Evolutionary conservation across 2,888 invertebrate species (phyloP), one percentile per base, ranked within the genome.

Genomic region (Eilema griseolum): DNA sequence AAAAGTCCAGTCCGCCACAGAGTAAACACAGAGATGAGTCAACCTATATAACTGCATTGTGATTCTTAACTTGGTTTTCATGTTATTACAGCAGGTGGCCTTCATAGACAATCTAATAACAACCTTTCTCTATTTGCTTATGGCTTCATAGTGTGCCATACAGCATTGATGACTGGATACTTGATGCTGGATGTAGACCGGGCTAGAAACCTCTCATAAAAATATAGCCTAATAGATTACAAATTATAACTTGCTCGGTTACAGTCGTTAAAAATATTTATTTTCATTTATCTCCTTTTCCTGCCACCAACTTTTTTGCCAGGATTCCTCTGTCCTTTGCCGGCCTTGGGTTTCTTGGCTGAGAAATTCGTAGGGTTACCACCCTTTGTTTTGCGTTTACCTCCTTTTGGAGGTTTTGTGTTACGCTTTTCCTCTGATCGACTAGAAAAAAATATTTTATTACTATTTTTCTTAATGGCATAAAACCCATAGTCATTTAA

Each of bases 271-370:
- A 72, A 71, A 86, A n/a, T 10, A 28, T 20, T n/a, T 3, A n/a
- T 10, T 61, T 31, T 3, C 2, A 62, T 24, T 73, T 90, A 97
- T 93, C 97, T 96, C 88, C 97, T 96, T 88, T 97, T 97, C 75
- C 97, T 96, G 3, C 97, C 97, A n/a, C 95, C 95, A 81, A 86
- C 87, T 82, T 96, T 96, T 86, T 96, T 97, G 77, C 95, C 96
- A 0, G 96, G 96, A 86, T 97, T 96, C 75, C 97, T 94, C 81
- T 97, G 96, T 14, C 97, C 97, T 83, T 96, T 96, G 16, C 97
- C 97, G 64, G 95, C 97, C 86, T 97, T 97, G 0, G 97, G 97
- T 88, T 97, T 94, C 83, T 95, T 95, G 0, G 93, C 93, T 16
- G 93, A 85, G 83, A 95, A 94, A 72, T 95, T 95, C 0, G 92